Evolutionary conservation across 1,140 invertebrate genomes (phyloP).

Genomic region (Semibalanus balanoides): DNA sequence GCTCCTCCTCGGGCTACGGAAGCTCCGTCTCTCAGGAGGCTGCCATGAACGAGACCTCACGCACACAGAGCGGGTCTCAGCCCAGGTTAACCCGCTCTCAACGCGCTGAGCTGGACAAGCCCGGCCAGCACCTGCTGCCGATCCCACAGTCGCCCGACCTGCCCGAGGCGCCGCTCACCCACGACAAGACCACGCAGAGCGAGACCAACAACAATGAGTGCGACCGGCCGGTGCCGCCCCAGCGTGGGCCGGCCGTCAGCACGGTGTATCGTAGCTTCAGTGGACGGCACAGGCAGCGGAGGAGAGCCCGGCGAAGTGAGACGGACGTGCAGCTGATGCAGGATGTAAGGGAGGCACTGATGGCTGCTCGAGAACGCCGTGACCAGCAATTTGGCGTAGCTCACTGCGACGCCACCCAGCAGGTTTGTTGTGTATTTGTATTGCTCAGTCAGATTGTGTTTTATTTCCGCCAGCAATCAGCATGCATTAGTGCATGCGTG

Average conservation of each 20-base stretch:
- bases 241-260: not conserved
- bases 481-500: no score
- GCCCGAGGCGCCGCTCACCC: not conserved
- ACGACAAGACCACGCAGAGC: not conserved
- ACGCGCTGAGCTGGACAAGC: not conserved
- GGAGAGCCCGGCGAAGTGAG: not conserved
- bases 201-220: not conserved
- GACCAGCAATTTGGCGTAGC: no score
- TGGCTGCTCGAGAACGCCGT: no score
- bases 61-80: not conserved
- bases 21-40: slow-evolving; percentile 28
- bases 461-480: no score
- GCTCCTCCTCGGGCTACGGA: slow-evolving; percentile 43
- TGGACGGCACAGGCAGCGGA: not conserved
- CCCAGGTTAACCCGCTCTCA: not conserved
- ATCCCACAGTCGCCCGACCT: not conserved
- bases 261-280: not conserved
- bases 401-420: no score
- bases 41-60: no score
- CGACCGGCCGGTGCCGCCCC: not conserved
- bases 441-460: no score
- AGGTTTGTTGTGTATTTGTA: no score
- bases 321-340: no score
- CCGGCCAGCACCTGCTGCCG: not conserved
- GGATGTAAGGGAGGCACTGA: no score